Base-by-base conservation (phyloP, 2,113 vertebrate species). In the Chaenogobius annularis region DNA sequence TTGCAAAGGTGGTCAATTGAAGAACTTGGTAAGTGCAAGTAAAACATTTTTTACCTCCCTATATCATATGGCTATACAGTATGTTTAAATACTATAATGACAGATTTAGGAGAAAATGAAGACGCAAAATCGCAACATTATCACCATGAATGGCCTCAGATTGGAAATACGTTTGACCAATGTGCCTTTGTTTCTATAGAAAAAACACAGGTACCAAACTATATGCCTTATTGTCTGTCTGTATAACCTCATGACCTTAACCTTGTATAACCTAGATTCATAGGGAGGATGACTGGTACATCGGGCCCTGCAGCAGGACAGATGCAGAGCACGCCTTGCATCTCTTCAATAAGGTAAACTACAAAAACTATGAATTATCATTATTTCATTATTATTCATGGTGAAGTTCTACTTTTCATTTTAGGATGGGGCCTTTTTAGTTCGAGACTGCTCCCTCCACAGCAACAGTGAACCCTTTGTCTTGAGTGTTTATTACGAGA, bases 391-490 rank as follows among this genome's bases (percentile, higher is more conserved):
- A 58, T 13, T 26, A 9, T 59, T 22, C 13, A 31, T 37, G 35
- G 4, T 48, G 47, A n/a, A 54, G 20, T 54, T 17, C 7, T 14
- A n/a, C 64, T 47, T 23, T 66, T 23, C 15, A n/a, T 47, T 15
- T 55, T 63, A 98, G 97, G 94, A 97, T 0, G 97, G 95, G 35
- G 94, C 92, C 0, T 98, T 96, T 77, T 73, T 98, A 85, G 94
- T 98, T 10, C 93, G 97, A 66, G 92, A 97, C 58, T 94, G 93
- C 70, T 96, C 96, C 46, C 86, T 77, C 35, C 94, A 87, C 83
- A 93, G 90, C 73, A 83, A 58, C 17, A 62, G 91, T 1, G 95
- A 96, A n/a, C 97, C 97, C 0, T 94, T 95, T 0, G 96, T 98
- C 17, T 72, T 98, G 88, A 93, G 91, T 1, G 89, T 98, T 74